Evolutionary conservation across 2,888 invertebrate genomes (phyloP), one percentile per base, ranked within the genome.

Genomic region (Eupithecia vulgata): DNA sequence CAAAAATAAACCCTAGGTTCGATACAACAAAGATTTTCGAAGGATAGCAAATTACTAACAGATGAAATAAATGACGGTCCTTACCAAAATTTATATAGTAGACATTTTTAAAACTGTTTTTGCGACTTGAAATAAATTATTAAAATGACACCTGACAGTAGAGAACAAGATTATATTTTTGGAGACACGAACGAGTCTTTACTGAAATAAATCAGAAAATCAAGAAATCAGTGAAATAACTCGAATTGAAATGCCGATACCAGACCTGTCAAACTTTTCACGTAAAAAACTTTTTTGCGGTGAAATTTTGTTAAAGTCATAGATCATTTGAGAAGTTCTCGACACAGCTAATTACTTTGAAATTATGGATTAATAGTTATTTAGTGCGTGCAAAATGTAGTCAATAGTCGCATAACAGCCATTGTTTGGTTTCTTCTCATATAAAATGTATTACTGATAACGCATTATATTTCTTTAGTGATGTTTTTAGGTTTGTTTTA

Each of bases 341-440:
- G 61, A 17, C 8, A 61, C 34, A 61, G 25, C 12, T 57, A 57
- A 57, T 57, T 57, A 57, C 13, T 21, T 57, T 57, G 25, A 57
- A 25, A 57, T 25, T 57, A 13, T 25, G 25, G 5, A 57, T 57
- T 57, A 25, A 57, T 57, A 57, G 0, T 57, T 25, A 57, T 57
- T 21, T 21, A 57, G 74, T 74, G 73, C 79, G 73, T 76, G 48
- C 67, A 59, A 78, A 45, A 76, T 35, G 74, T 73, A 75, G 70
- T 75, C 75, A 76, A 74, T 66, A 67, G 67, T 70, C 61, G 67
- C 68, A 84, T 85, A 87, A 84, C 21, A 78, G 86, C 88, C 83
- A 90, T 91, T 91, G 90, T 91, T 90, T 85, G 87, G 85, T 91
- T 92, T 88, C 85, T 88, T 89, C 85, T 87, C 85, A 85, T 91